Conservation (phyloP, 2,113 vertebrate genomes). For the Hucho hucho region DNA sequence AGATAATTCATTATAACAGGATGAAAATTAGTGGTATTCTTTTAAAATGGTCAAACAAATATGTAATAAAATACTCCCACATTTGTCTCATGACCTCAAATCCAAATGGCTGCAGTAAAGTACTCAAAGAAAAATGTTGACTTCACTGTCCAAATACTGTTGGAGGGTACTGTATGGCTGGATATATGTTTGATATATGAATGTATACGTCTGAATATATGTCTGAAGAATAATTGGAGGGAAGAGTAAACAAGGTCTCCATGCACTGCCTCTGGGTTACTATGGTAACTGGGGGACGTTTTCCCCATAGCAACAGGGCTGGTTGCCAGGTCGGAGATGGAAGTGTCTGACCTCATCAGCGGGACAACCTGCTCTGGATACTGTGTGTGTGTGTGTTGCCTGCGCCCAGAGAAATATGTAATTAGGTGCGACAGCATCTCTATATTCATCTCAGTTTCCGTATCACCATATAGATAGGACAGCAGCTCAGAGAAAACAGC, state of each 20-base stretch:
- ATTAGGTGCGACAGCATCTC: constrained; percentile 52
- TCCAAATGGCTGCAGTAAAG: too few relatives aligned
- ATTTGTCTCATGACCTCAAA: too few relatives aligned
- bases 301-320: constrained; percentile 68
- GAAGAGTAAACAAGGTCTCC: constrained; percentile 5
- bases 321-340: constrained; percentile 67
- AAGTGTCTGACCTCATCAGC: constrained; percentile 60
- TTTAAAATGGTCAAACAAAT: too few relatives aligned
- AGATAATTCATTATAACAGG: neutral
- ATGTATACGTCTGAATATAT: neutral
- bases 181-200: neutral
- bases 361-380: constrained; percentile 34
- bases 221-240: too few relatives aligned
- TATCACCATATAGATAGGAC: constrained; percentile 34
- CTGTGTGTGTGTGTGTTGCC: neutral
- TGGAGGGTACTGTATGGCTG: neutral
- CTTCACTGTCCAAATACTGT: neutral
- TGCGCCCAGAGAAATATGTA: constrained; percentile 25
- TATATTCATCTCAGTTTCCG: constrained; percentile 39
- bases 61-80: too few relatives aligned
- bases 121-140: neutral
- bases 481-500: constrained; percentile 4
- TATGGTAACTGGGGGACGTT: constrained; percentile 44
- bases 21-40: too few relatives aligned
- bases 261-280: constrained; percentile 9